A percentile compares a stretch with the other conserved stretches of the same genome.
These are phyloP conservation scores for Epistrophe eligans DNA, from an alignment of 2,888 invertebrate species.

Conservation along the genomic window DNA sequence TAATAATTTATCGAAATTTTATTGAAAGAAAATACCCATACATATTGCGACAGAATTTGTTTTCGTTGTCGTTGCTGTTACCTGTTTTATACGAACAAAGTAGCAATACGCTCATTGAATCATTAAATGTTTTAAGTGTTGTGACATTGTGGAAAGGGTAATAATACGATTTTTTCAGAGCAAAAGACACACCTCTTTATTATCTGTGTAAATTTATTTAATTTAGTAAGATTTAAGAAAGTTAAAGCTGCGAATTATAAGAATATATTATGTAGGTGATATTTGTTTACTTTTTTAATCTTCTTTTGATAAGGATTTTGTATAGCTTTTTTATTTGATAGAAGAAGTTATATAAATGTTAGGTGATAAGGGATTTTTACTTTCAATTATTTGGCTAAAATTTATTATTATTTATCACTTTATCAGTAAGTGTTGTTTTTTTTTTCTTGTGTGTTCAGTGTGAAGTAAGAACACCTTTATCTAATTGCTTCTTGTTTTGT, in stretches of 20 bases:
- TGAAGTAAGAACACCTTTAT: neutral
- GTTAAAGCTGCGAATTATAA: neutral
- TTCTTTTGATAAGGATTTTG: neutral
- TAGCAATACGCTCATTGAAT: neutral
- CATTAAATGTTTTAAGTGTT: neutral
- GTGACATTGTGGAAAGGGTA: neutral
- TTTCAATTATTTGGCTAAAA: neutral
- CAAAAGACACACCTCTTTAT: conserved; percentile 20
- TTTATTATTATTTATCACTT: neutral
- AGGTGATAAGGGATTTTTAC: neutral
- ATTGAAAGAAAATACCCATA: neutral
- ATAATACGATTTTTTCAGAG: neutral
- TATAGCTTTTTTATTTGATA: neutral
- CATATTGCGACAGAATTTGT: neutral
- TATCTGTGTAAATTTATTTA: neutral
- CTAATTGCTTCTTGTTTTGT: neutral
- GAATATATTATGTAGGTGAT: neutral
- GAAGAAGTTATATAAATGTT: neutral
- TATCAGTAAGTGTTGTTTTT: neutral
- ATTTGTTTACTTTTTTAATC: conserved; percentile 4
- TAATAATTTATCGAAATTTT: neutral
- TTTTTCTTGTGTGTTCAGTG: neutral
- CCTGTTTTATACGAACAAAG: neutral
- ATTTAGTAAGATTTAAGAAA: neutral
- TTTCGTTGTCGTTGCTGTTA: neutral